Evolutionary conservation across 1,140 invertebrate genomes (phyloP).

Genomic region (Caenorhabditis latens): DNA sequence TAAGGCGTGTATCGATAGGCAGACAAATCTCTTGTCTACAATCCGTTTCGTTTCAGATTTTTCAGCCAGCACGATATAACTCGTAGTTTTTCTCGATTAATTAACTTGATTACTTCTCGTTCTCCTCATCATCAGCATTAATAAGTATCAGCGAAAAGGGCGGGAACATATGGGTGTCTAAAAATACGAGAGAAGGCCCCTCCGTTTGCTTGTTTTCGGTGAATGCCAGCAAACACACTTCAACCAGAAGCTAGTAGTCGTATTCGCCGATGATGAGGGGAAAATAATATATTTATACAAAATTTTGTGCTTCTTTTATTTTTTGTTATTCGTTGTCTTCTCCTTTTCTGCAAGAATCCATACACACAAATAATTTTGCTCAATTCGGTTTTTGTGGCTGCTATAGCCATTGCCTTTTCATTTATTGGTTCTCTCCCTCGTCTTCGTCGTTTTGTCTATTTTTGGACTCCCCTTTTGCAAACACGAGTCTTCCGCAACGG

Average conservation of each 20-base stretch:
- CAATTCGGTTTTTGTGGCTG: neutral
- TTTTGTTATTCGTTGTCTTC: neutral
- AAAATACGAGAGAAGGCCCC: neutral
- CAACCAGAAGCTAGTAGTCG: constrained; percentile 16
- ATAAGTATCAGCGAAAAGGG: neutral
- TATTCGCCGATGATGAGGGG: neutral
- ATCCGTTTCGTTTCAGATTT: too few species aligned
- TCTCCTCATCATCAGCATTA: neutral
- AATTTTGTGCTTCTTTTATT: constrained; percentile 1
- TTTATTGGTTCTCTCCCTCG: constrained; percentile 11
- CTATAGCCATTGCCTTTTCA: constrained; percentile 45
- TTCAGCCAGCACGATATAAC: too few species aligned
- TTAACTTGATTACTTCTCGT: neutral
- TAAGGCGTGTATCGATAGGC: too few species aligned
- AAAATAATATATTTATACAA: neutral
- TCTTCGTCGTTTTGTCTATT: constrained; percentile 35
- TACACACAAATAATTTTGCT: constrained; percentile 2
- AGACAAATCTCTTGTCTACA: too few species aligned
- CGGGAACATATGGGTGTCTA: neutral
- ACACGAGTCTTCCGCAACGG: constrained; percentile 28
- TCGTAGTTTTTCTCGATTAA: neutral
- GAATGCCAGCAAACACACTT: constrained; percentile 18
- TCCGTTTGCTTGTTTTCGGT: constrained; percentile 19
- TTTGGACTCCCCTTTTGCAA: constrained; percentile 28
- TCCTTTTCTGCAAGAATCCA: neutral